phyloP scores from a whole-genome alignment of 1,140 invertebrate species.

The Cylas formicarius region DNA sequence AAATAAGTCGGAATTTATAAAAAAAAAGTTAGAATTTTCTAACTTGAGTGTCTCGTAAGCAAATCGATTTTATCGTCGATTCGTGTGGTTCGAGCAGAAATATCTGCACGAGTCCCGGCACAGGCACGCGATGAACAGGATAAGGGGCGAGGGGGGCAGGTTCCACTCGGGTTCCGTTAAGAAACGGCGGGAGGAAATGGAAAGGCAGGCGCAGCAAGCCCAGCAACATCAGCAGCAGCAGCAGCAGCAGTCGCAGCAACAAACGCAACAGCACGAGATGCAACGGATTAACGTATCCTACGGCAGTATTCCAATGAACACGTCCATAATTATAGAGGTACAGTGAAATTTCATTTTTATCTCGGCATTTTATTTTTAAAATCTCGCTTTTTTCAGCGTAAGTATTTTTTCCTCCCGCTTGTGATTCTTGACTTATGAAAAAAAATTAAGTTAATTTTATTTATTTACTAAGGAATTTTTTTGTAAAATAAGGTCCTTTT shows the following conservation, averaged over 20 bases:
- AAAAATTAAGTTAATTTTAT: not conserved
- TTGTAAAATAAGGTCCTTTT: not conserved
- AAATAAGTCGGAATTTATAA: no score
- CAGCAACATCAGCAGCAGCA: conserved; percentile 19
- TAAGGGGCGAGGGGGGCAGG: conserved; percentile 91
- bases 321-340: conserved; percentile 40
- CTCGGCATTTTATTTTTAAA: not conserved
- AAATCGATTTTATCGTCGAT: no score
- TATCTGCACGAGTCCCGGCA: conserved; percentile 98
- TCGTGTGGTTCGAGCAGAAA: no score
- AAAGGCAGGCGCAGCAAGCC: conserved; percentile 9
- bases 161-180: conserved; percentile 78
- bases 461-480: conserved; percentile 5
- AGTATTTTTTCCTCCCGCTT: not conserved
- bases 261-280: conserved; percentile 32
- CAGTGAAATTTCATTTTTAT: conserved; percentile 10
- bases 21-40: no score
- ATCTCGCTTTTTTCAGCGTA: not conserved
- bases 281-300: conserved; percentile 34
- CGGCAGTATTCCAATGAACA: conserved; percentile 31
- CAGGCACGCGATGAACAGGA: conserved; percentile 95
- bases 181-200: conserved; percentile 42
- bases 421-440: not conserved
- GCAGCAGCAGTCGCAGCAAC: conserved; percentile 29
- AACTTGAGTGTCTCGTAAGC: no score